Conservation (phyloP, 2,888 invertebrate genomes). For the Drosophila parthenogenetica region DNA sequence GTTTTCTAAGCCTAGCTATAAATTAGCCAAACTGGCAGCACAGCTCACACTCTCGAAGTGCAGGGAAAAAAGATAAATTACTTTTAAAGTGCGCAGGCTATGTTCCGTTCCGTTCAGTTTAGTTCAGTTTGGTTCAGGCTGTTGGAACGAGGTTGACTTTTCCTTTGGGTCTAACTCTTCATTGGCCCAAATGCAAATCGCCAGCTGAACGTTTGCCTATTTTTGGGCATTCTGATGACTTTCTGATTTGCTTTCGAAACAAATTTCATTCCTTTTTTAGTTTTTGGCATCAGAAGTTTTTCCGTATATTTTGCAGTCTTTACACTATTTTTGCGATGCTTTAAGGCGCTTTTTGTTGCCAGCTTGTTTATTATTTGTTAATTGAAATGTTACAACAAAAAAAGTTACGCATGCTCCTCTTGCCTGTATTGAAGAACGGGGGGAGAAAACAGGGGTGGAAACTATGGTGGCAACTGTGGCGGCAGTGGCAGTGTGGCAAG, state of each 20-base stretch:
- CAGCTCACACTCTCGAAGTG: neutral
- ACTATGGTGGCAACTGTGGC: neutral
- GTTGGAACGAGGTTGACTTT: constrained; percentile 6
- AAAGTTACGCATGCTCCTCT: constrained; percentile 58
- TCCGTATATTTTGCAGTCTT: neutral
- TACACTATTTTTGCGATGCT: constrained; percentile 10
- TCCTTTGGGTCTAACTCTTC: constrained; percentile 42
- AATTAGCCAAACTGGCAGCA: too few species aligned
- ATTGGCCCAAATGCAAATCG: constrained; percentile 67
- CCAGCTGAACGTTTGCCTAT: constrained; percentile 48
- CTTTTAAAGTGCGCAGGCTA: constrained; percentile 70
- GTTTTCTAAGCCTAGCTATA: too few species aligned
- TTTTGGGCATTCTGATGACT: constrained; percentile 68
- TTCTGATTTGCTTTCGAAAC: constrained; percentile 77
- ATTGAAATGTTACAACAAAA: constrained; percentile 67
- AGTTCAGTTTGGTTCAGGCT: constrained; percentile 5
- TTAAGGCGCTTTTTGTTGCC: constrained; percentile 63
- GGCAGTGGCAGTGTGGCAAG: constrained; percentile 15
- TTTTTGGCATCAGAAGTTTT: constrained; percentile 36
- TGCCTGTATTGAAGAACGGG: constrained; percentile 2
- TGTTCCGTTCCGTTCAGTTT: neutral
- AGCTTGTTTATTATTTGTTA: constrained; percentile 78
- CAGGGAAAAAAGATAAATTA: constrained; percentile 70
- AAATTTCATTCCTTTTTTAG: constrained; percentile 43
- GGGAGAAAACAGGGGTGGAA: too few species aligned